Base-by-base conservation (phyloP, 1,140 invertebrate species). In the Ectropis grisescens region DNA sequence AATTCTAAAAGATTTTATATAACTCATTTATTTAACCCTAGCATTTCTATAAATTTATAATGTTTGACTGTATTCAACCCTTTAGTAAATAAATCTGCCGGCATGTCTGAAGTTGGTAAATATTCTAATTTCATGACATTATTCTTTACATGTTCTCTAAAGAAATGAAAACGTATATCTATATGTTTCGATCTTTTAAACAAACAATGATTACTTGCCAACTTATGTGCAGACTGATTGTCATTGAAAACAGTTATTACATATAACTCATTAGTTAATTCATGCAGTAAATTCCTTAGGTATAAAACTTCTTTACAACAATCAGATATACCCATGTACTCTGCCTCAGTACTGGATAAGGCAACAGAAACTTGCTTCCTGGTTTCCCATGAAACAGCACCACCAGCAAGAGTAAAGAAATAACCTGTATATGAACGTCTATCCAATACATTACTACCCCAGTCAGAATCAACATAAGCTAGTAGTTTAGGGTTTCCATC, bases 401-500 rank as follows among this genome's bases (percentile, higher is more conserved):
- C 12, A 34, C 13, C 13, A 10, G 38, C 32, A 4, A 22, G 19
- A 4, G 4, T 43, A 43, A 43, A 37, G 25, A 37, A 37, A 43
- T n/a, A 43, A 7, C 41, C 41, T 6, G 34, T 22, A 37, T 31
- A 43, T 13, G 38, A 46, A 23, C 22, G 31, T 31, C 42, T 46
- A 36, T 46, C 42, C 13, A 26, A 16, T 13, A 14, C 2, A 32
- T 40, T 26, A 26, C 14, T 14, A 2, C 7, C 37, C 37, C 43
- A 38, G 30, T 44, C 31, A 15, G 41, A 31, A 44, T 44, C 41
- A 25, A 38, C 32, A 38, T 25, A 44, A 8, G 33, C 41, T 8
- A 28, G 14, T 12, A 44, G 9, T 13, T 25, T 11, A 34, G 9
- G 15, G 11, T 42, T 38, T 10, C 16, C 13, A 26, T 29, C 23